Base-by-base conservation (phyloP, 2,113 vertebrate species). In the Syngnathus typhle region DNA sequence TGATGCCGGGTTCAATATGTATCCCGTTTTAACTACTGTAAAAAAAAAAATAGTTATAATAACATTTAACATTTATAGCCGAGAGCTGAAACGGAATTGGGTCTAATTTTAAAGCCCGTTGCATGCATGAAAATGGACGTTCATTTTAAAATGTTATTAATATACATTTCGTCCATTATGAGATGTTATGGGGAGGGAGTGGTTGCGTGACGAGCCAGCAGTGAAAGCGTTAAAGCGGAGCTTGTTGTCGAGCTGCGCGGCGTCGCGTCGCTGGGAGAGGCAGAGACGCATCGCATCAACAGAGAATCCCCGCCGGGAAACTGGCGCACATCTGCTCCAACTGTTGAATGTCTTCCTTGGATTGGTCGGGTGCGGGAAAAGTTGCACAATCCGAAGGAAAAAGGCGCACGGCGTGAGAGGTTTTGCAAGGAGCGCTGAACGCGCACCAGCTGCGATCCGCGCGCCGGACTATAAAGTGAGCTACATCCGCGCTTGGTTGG, bases 251-350 rank as follows among this genome's bases (percentile, higher is more conserved):
- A 77, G 73, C 70, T 77, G 85, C 27, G 55, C 21, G 27, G 27
- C 27, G 27, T 32, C 13, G 39, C 74, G 86, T 88, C 82, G 74
- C 71, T 59, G 80, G 83, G 88, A 82, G 86, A 86, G 76, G 73
- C 82, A 41, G 62, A 71, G 67, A 76, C 81, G 80, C 82, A 86
- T 87, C 81, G 79, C 82, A 85, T 87, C 90, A 87, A 87, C 88
- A 88, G 81, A 21, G 6, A 15, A 85, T 90, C 72, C 76, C 82
- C 66, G 77, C 73, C 77, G 79, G 65, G 62, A 83, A 84, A 79
- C 76, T 82, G 83, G 55, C 75, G 21, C 79, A 60, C 81, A 80
- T 80, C 79, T 81, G 77, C 70, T 71, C 64, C 71, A 60, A 41
- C 38, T 51, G 1, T 47, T 60, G 74, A 68, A 38, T 8, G 60